These are phyloP conservation scores for Ianthella basta DNA, from an alignment of 37 sponge, comb jelly and placozoan genomes.

Conservation along the genomic window DNA sequence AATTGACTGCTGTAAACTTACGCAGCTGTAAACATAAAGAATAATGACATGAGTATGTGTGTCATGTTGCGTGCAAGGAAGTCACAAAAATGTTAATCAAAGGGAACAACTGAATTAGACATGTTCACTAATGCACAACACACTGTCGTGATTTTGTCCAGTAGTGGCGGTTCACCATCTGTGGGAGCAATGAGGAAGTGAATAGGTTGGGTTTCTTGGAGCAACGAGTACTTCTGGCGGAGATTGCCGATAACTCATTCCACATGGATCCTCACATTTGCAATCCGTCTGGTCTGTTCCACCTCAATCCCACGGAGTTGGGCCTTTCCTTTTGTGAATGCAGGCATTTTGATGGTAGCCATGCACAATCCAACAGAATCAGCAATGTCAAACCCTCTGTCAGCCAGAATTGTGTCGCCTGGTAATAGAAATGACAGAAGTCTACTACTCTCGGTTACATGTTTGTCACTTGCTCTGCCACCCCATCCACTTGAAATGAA, in stretches of 20 bases:
- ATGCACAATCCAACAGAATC: slow-evolving; percentile 28
- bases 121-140: slow-evolving; percentile 62
- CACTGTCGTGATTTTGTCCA: slow-evolving; percentile 43
- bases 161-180: slow-evolving; percentile 11
- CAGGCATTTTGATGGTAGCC: not conserved
- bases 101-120: slow-evolving; percentile 57
- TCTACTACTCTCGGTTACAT: slow-evolving; percentile 3
- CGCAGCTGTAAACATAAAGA: no score
- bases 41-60: no score
- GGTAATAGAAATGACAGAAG: slow-evolving; percentile 2
- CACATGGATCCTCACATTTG: slow-evolving; percentile 67
- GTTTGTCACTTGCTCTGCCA: slow-evolving; percentile 34
- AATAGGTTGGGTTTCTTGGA: slow-evolving; percentile 33
- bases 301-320: slow-evolving; percentile 59
- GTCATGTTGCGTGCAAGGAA: no score
- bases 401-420: slow-evolving; percentile 39
- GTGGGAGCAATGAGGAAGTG: not conserved
- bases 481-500: slow-evolving; percentile 12
- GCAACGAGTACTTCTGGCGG: slow-evolving; percentile 49
- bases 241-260: slow-evolving; percentile 50
- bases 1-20: no score
- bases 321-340: slow-evolving; percentile 44
- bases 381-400: slow-evolving; percentile 32
- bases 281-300: slow-evolving; percentile 50
- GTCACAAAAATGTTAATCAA: no score